phyloP scores from a whole-genome alignment of 2,888 invertebrate species.

The Heliconius cydno region DNA sequence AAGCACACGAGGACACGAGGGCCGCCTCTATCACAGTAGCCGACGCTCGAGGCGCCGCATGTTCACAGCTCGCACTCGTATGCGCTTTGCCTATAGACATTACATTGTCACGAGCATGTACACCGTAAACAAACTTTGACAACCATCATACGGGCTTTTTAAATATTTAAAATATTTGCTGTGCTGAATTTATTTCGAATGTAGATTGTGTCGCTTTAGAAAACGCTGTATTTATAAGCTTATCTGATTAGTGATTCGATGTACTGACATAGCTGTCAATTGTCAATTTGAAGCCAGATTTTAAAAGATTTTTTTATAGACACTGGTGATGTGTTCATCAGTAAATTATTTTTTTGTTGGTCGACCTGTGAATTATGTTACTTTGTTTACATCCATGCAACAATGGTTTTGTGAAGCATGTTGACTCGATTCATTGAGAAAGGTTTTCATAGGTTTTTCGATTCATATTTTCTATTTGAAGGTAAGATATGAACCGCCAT shows the following conservation, averaged over 20 bases:
- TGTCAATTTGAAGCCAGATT: slow-evolving; percentile 22
- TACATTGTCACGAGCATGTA: slow-evolving; percentile 51
- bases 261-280: neutral
- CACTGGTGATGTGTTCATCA: neutral
- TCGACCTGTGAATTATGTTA: neutral
- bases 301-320: neutral
- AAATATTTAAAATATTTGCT: slow-evolving; percentile 64
- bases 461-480: slow-evolving; percentile 5
- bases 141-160: slow-evolving; percentile 73
- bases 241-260: slow-evolving; percentile 17
- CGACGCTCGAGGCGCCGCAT: slow-evolving; percentile 46
- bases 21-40: slow-evolving; percentile 61
- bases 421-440: slow-evolving; percentile 26
- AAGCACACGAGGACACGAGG: slow-evolving; percentile 77
- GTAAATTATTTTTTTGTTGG: neutral
- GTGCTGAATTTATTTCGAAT: slow-evolving; percentile 61
- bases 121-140: slow-evolving; percentile 40
- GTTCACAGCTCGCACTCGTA: slow-evolving; percentile 53
- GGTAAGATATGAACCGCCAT: slow-evolving; percentile 22
- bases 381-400: slow-evolving; percentile 12
- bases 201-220: slow-evolving; percentile 47
- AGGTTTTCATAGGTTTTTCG: slow-evolving; percentile 8
- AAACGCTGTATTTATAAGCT: slow-evolving; percentile 37
- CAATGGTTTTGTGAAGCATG: slow-evolving; percentile 37
- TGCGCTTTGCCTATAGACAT: slow-evolving; percentile 55